Evolutionary conservation across 2,113 vertebrate genomes (phyloP), one percentile per base, ranked within the genome.

Genomic region (Notothenia rossii): DNA sequence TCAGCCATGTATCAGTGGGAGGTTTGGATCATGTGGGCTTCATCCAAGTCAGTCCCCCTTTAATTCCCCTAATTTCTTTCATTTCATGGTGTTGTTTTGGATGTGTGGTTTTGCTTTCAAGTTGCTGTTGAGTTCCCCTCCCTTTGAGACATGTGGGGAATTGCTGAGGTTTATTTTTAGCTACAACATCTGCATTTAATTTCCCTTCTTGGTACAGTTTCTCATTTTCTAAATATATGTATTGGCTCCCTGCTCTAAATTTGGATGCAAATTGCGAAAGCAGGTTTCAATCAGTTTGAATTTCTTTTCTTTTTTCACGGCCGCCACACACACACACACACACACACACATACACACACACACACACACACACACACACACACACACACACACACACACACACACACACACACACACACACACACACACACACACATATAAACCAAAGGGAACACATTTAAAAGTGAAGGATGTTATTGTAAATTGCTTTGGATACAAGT

Each of bases 1-100:
- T 48, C 88, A 88, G 81, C 92, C 92, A 83, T 85, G 67, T 83
- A 94, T 88, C 93, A 90, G 91, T 90, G 92, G 94, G 94, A 95
- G 94, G 91, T 95, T 95, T 94, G 94, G 93, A 95, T 94, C 59
- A 86, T 73, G 71, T 56, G 75, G 68, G 79, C 54, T 66, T 66
- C 71, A 49, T 78, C 78, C 20, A 79, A 82, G 72, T 68, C 80
- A 68, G 49, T 20, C 72, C 75, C 62, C 40, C 77, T 87, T 80
- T 92, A 79, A 83, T 82, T 76, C 68, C n/a, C 14, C 3, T 59
- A 63, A 88, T 86, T 66, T 77, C 70, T 77, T 59, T 80, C 11
- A 62, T 77, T 79, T 43, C n/a, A 45, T 56, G 77, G 18, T 45
- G 14, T 22, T 46, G 13, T 13, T n/a, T 22, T 6, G 60, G 10